phyloP scores from a whole-genome alignment of 1,140 invertebrate species.

The Pachypeltis micranthus region DNA sequence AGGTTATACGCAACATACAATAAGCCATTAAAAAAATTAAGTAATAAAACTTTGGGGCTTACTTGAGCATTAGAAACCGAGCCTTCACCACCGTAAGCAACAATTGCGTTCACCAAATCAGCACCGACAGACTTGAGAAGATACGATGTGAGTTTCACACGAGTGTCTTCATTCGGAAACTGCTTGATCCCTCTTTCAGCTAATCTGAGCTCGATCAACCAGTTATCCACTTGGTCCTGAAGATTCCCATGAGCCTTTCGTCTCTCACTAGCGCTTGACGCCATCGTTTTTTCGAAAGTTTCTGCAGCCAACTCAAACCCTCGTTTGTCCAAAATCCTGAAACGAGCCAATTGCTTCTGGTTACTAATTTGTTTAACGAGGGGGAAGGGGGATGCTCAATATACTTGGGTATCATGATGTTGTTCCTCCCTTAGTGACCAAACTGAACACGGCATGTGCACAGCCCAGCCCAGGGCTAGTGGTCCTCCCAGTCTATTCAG shows the following conservation, averaged over 20 bases:
- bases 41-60: no score
- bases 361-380: no score
- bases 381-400: no score
- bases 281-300: constrained; percentile 54
- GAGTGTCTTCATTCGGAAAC: constrained; percentile 43
- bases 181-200: constrained; percentile 78
- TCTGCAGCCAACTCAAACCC: constrained; percentile 51
- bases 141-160: constrained; percentile 61
- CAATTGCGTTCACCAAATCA: constrained; percentile 70
- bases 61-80: constrained; percentile 33
- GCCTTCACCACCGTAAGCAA: constrained; percentile 30
- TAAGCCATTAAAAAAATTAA: no score
- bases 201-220: constrained; percentile 62
- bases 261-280: constrained; percentile 49
- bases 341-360: constrained; percentile 27
- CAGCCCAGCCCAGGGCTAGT: no score
- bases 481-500: no score
- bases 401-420: no score
- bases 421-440: no score
- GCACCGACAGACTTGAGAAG: constrained; percentile 68
- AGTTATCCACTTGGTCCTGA: constrained; percentile 66
- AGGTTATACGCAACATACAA: no score
- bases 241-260: constrained; percentile 65
- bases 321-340: constrained; percentile 39
- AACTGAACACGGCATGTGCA: no score